A percentile compares a stretch with the other conserved stretches of the same genome.
These are phyloP conservation scores for Condylostylus longicornis DNA, from an alignment of 1,140 invertebrate genomes.

Conservation along the genomic window DNA sequence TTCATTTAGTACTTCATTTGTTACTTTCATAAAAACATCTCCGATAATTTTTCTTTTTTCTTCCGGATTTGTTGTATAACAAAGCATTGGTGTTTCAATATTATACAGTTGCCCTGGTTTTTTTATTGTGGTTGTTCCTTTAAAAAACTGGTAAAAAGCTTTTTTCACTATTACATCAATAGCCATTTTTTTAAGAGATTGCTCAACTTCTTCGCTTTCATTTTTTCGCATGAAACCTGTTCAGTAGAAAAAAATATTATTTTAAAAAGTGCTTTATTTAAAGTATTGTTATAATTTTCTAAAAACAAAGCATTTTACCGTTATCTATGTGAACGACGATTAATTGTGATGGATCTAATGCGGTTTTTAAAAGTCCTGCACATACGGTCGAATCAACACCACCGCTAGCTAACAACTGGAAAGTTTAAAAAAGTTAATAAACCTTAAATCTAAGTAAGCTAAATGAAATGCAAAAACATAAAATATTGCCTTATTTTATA, in stretches of 20 bases:
- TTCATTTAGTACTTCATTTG: constrained; percentile 67
- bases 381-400: constrained; percentile 98
- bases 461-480: constrained; percentile 1
- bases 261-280: constrained; percentile 1
- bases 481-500: background rate
- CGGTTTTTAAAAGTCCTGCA: constrained; percentile 82
- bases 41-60: constrained; percentile 98
- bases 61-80: constrained; percentile 77
- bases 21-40: constrained; percentile 89
- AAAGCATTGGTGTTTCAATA: constrained; percentile 71
- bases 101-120: constrained; percentile 36
- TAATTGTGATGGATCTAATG: constrained; percentile 77
- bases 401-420: constrained; percentile 80
- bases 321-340: constrained; percentile 97
- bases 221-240: constrained; percentile 89
- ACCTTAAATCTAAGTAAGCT: background rate
- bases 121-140: constrained; percentile 58
- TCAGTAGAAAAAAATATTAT: background rate
- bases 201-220: constrained; percentile 78
- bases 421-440: constrained; percentile 6
- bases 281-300: background rate
- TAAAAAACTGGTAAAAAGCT: constrained; percentile 54
- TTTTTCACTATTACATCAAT: constrained; percentile 71
- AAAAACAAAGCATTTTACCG: constrained; percentile 33
- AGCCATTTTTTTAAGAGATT: constrained; percentile 71